Conservation (phyloP, 2,888 invertebrate genomes). For the Lingula anatina region DNA sequence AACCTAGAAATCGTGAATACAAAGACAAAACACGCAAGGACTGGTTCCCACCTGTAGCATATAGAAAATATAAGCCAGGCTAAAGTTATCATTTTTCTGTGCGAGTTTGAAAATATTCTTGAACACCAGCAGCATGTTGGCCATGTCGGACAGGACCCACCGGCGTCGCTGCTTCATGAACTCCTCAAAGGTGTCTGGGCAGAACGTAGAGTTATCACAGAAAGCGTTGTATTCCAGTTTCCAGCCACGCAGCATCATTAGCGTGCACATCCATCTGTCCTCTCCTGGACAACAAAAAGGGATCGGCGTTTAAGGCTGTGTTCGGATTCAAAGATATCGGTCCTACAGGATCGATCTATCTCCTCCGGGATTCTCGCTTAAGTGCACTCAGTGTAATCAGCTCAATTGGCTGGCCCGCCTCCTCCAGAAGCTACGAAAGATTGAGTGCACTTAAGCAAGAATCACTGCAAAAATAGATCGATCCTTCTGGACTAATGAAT, state of each 20-base stretch:
- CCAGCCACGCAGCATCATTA: slow-evolving; percentile 30
- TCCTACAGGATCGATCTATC: too few species aligned
- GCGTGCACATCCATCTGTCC: slow-evolving; percentile 29
- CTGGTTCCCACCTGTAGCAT: slow-evolving; percentile 19
- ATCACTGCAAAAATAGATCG: too few species aligned
- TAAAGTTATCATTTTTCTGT: slow-evolving; percentile 18
- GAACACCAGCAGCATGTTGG: slow-evolving; percentile 21
- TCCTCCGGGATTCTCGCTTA: too few species aligned
- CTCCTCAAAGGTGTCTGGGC: slow-evolving; percentile 22
- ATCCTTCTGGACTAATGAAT: too few species aligned
- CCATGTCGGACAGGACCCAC: slow-evolving; percentile 27
- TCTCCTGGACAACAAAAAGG: slow-evolving; percentile 14
- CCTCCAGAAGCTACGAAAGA: too few species aligned
- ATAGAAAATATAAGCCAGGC: slow-evolving; percentile 20
- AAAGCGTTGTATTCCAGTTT: slow-evolving; percentile 18
- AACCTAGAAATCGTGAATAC: too few species aligned
- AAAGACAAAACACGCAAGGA: too few species aligned
- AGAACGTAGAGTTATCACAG: slow-evolving; percentile 23
- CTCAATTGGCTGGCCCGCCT: too few species aligned
- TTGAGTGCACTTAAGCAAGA: too few species aligned
- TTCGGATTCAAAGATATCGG: too few species aligned
- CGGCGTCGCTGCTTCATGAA: slow-evolving; percentile 25
- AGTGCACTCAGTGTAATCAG: too few species aligned
- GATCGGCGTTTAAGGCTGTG: neutral
- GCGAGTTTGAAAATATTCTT: slow-evolving; percentile 14